Evolutionary conservation across 2,113 vertebrate species (phyloP).

Genomic region (Ploceus nigricollis): DNA sequence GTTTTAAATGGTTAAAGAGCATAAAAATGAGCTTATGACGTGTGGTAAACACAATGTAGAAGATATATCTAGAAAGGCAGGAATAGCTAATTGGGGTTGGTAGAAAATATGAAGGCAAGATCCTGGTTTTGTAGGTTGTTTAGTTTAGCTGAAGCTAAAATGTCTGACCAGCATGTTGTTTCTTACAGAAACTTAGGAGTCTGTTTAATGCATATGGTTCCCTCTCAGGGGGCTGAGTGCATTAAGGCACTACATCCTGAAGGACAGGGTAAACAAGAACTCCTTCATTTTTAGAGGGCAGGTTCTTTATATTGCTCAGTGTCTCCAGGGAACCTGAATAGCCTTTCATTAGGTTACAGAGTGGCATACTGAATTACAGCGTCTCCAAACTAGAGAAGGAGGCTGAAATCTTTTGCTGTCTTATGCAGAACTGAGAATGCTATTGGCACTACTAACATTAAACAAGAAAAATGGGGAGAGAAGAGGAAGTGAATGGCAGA

Average conservation of each 20-base stretch:
- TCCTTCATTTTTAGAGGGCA: slow-evolving; percentile 4
- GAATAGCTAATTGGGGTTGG: neutral
- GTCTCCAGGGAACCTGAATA: neutral
- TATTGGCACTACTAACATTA: neutral
- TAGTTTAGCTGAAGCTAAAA: neutral
- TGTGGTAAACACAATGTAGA: neutral
- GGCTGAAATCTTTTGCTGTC: neutral
- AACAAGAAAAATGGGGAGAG: neutral
- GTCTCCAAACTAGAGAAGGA: neutral
- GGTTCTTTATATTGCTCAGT: neutral
- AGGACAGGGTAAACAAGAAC: neutral
- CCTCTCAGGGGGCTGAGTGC: neutral
- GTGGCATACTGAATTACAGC: neutral
- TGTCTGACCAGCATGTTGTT: neutral
- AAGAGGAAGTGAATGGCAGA: neutral
- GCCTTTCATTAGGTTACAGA: neutral
- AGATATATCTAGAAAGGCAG: neutral
- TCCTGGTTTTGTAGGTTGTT: neutral
- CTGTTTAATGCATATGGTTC: neutral
- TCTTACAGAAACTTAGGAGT: slow-evolving; percentile 24
- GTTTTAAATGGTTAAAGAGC: neutral
- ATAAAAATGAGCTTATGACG: neutral
- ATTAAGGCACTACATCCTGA: neutral
- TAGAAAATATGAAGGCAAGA: neutral
- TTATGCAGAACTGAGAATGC: neutral